Evolutionary conservation across 2,113 vertebrate species (phyloP), one percentile per base, ranked within the genome.

Genomic region (Pogonocichla stellata): DNA sequence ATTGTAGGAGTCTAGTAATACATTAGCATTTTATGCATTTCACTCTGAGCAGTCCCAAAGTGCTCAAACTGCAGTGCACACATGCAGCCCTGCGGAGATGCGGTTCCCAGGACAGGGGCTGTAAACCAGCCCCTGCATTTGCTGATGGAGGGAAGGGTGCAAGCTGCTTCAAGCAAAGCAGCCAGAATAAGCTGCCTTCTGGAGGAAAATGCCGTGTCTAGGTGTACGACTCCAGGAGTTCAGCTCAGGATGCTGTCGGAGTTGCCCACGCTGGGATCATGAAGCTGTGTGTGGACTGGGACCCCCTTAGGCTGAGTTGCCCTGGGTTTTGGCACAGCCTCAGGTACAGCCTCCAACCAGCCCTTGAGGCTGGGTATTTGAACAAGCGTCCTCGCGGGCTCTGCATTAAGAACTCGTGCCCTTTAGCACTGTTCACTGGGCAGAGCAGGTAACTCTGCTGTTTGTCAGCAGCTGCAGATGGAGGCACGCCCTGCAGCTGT

Each of bases 1-100:
- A 90, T 93, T 96, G 94, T 96, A 96, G 96, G 94, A 86, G 94
- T 96, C 80, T 95, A 95, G 93, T 96, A 93, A 95, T 93, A 83
- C 86, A 93, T 96, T 95, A 93, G 88, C 93, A 91, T 96, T 96
- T 97, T 86, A 80, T 83, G 69, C 69, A 64, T 88, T 94, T 95
- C 60, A 50, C 91, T 92, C 62, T 47, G 25, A 94, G 58, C 58
- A 56, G 67, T 88, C 71, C 64, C 80, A 47, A 38, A 61, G 75
- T 60, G 40, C 62, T 82, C 40, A 57, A 73, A 62, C 48, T 43
- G 50, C 23, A 31, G 40, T 34, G 79, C 62, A 45, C 1, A 3
- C 11, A 3, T 31, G 16, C 62, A 70, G 2, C 45, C 29, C 71
- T 57, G 71, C 2, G 1, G 69, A 87, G 57, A 29, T 61, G 48